phyloP scores from a whole-genome alignment of 2,888 invertebrate species.

The Leptinotarsa juncta region DNA sequence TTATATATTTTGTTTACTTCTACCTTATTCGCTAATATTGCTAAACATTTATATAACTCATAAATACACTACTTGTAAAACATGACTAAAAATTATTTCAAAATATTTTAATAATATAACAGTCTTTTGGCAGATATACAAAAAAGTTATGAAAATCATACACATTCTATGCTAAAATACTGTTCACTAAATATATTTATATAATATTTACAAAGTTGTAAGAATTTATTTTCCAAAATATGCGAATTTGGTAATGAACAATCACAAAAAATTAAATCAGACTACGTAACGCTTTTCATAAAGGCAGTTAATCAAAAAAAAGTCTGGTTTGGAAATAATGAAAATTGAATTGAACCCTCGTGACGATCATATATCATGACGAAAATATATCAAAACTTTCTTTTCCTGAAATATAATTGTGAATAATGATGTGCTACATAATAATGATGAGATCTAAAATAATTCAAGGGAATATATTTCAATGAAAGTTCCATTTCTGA shows the following conservation, averaged over 20 bases:
- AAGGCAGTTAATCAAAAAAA: no score
- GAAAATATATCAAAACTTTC: neutral
- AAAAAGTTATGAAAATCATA: constrained; percentile 55
- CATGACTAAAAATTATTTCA: constrained; percentile 33
- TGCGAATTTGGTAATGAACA: constrained; percentile 4
- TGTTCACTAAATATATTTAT: constrained; percentile 47
- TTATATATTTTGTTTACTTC: constrained; percentile 46
- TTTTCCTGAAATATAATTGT: neutral
- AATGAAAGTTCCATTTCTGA: neutral
- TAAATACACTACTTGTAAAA: constrained; percentile 49
- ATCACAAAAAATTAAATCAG: no score
- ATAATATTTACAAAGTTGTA: constrained; percentile 42
- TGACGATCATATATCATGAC: neutral
- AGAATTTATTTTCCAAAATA: constrained; percentile 17
- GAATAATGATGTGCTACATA: no score
- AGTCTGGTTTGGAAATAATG: neutral
- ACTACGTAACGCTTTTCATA: no score
- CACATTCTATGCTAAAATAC: constrained; percentile 48
- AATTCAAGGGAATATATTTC: neutral
- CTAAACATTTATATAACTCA: constrained; percentile 53
- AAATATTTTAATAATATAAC: constrained; percentile 58
- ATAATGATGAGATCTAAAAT: neutral
- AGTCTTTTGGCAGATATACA: constrained; percentile 65
- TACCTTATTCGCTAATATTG: constrained; percentile 55
- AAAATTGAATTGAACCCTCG: neutral